A percentile compares a stretch with the other conserved stretches of the same genome.
Conservation (phyloP, 2,797 vertebrate species). For the Cirrhinus molitorella region DNA sequence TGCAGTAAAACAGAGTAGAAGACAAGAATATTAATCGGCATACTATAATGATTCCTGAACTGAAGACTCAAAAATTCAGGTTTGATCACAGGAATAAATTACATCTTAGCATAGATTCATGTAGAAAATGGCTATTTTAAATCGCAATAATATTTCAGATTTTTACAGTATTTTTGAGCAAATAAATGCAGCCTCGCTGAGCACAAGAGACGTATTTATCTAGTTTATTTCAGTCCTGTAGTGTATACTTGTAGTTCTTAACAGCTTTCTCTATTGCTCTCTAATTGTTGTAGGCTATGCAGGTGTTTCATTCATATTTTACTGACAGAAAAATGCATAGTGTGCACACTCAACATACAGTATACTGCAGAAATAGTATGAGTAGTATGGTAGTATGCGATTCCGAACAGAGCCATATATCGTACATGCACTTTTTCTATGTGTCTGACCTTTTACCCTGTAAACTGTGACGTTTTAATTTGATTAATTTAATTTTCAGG, state of each 20-base stretch:
- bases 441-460: background rate
- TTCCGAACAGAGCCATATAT: constrained; percentile 7
- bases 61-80: background rate
- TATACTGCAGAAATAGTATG: background rate
- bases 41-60: background rate
- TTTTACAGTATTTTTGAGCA: background rate
- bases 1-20: too few relatives aligned
- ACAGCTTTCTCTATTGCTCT: background rate
- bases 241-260: background rate
- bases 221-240: background rate
- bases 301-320: background rate
- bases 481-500: background rate
- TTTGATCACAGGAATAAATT: background rate
- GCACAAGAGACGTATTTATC: background rate
- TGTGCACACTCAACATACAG: background rate
- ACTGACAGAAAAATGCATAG: background rate
- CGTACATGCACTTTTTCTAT: constrained; percentile 18
- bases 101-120: background rate
- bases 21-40: background rate
- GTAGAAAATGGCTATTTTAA: background rate
- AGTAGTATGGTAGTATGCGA: background rate
- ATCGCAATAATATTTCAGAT: background rate
- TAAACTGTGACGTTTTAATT: constrained; percentile 6
- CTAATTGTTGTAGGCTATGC: background rate
- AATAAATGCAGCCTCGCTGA: background rate